phyloP scores from a whole-genome alignment of 2,797 vertebrate species.

The Sebastes diaconus region DNA sequence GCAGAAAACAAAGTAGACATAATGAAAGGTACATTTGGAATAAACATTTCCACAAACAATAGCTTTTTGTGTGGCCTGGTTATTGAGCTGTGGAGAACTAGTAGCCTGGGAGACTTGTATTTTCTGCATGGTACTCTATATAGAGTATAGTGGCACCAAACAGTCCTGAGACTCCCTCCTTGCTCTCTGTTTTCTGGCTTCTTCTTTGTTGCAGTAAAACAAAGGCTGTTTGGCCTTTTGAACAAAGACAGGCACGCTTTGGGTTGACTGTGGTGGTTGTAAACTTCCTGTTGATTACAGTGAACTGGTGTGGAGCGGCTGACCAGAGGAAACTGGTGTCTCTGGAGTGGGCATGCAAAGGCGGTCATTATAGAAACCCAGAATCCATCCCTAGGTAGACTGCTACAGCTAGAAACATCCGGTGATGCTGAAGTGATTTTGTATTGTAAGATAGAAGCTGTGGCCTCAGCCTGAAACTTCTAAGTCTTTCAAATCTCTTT shows the following conservation, averaged over 20 bases:
- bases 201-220: slow-evolving; percentile 50
- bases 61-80: slow-evolving; percentile 44
- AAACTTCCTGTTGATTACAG: slow-evolving; percentile 45
- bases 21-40: slow-evolving; percentile 56
- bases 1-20: slow-evolving; percentile 44
- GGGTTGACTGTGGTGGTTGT: slow-evolving; percentile 9
- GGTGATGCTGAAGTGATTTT: background rate
- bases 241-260: slow-evolving; percentile 49
- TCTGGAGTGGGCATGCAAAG: slow-evolving; percentile 23
- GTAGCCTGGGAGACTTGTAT: slow-evolving; percentile 13
- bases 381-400: background rate
- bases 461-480: background rate
- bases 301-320: background rate
- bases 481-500: background rate
- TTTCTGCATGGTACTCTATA: slow-evolving; percentile 2
- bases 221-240: slow-evolving; percentile 45
- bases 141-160: slow-evolving; percentile 21
- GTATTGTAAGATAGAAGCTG: background rate
- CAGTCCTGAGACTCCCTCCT: slow-evolving; percentile 31
- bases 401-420: background rate
- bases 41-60: slow-evolving; percentile 56
- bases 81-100: slow-evolving; percentile 23
- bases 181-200: slow-evolving; percentile 24
- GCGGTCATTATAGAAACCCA: background rate
- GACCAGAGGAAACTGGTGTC: background rate